A percentile compares a stretch with the other conserved stretches of the same genome.
These are phyloP conservation scores for Cynodonichthys magdalenae DNA, from an alignment of 2,797 vertebrate genomes.

Conservation along the genomic window DNA sequence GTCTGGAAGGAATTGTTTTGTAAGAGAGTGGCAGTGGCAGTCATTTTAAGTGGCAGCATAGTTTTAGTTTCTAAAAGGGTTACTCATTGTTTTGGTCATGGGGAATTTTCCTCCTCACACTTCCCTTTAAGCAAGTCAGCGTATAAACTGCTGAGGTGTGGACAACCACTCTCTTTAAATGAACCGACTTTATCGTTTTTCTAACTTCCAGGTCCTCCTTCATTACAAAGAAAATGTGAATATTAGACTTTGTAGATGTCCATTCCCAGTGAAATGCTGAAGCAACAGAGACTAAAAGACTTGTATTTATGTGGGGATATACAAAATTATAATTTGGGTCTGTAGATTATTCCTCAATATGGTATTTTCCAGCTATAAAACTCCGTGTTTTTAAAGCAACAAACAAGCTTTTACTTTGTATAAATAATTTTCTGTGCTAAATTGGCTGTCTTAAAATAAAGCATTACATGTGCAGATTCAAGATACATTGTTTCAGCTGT, in stretches of 20 bases:
- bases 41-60: no score
- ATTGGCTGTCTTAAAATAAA: background rate
- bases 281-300: background rate
- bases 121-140: constrained; percentile 69
- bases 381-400: background rate
- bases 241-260: constrained; percentile 4
- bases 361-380: background rate
- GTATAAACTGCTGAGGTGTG: constrained; percentile 37
- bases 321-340: background rate
- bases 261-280: background rate
- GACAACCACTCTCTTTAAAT: constrained; percentile 69
- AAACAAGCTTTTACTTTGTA: no score
- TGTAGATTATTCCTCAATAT: background rate
- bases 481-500: background rate
- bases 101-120: constrained; percentile 66
- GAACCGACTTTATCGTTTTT: background rate
- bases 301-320: background rate
- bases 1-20: background rate
- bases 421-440: background rate
- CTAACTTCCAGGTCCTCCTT: constrained; percentile 21
- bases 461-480: background rate
- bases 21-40: background rate
- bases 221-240: background rate
- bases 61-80: background rate
- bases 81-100: constrained; percentile 20